These are phyloP conservation scores for Merodon equestris DNA, from an alignment of 2,888 invertebrate genomes.

Conservation along the genomic window DNA sequence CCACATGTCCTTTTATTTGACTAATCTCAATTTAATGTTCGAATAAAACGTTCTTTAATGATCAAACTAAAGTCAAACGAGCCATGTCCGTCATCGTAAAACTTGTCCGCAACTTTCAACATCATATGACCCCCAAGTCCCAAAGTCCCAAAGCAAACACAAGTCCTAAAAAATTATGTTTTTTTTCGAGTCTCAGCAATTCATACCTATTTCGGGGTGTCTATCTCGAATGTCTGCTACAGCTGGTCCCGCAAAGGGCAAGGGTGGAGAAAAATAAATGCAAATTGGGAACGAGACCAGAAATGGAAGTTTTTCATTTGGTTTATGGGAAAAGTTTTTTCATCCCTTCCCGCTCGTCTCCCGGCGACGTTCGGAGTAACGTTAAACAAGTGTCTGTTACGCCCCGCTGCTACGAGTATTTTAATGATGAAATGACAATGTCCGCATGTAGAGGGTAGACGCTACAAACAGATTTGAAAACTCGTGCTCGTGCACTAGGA, in stretches of 20 bases:
- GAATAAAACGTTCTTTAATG: slow-evolving; percentile 40
- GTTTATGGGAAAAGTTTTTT: slow-evolving; percentile 55
- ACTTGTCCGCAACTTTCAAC: neutral
- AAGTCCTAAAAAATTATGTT: too few relatives aligned
- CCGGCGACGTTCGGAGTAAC: slow-evolving; percentile 25
- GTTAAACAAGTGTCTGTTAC: slow-evolving; percentile 57
- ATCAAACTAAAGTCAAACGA: slow-evolving; percentile 32
- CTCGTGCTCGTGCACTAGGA: slow-evolving; percentile 14
- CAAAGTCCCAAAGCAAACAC: too few relatives aligned
- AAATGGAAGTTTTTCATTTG: slow-evolving; percentile 48
- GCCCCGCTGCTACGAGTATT: slow-evolving; percentile 38
- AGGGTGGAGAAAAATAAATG: slow-evolving; percentile 21
- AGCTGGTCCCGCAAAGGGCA: neutral
- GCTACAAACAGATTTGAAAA: neutral
- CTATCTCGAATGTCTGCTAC: too few relatives aligned
- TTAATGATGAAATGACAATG: slow-evolving; percentile 53
- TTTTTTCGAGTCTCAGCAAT: too few relatives aligned
- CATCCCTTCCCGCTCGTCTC: slow-evolving; percentile 3
- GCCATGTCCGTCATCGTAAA: neutral
- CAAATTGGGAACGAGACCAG: slow-evolving; percentile 40
- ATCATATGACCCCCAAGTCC: too few relatives aligned
- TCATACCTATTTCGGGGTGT: too few relatives aligned
- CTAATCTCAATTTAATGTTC: slow-evolving; percentile 25
- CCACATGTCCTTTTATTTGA: too few relatives aligned
- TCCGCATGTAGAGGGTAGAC: slow-evolving; percentile 19